These are phyloP conservation scores for Urocolius indicus DNA, from an alignment of 2,113 vertebrate genomes.

Conservation along the genomic window DNA sequence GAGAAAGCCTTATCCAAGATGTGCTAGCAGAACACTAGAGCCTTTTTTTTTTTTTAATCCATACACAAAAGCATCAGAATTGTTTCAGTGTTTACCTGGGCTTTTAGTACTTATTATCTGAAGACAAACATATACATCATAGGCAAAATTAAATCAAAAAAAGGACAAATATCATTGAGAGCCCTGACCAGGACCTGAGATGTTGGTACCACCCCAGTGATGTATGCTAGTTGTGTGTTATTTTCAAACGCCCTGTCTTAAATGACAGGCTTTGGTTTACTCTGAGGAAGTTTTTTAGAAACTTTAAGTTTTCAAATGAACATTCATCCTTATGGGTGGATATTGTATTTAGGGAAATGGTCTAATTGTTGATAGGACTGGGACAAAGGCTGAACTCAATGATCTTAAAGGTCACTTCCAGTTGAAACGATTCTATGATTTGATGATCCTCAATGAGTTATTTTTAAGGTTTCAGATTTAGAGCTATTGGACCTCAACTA, in stretches of 20 bases:
- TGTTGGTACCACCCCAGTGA: background rate
- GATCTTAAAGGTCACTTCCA: too few relatives aligned
- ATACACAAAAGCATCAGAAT: fast-evolving
- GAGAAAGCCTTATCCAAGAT: background rate
- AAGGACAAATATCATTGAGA: background rate
- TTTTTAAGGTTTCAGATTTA: background rate
- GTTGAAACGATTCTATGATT: too few relatives aligned
- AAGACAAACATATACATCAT: background rate
- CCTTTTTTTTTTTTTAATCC: background rate
- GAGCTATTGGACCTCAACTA: background rate
- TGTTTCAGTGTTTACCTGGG: background rate
- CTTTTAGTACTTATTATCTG: background rate
- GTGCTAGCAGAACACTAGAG: background rate
- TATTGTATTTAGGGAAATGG: too few relatives aligned
- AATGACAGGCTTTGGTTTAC: background rate
- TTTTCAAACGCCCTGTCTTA: background rate
- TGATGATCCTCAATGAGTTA: background rate
- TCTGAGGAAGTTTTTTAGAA: background rate
- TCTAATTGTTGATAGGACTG: too few relatives aligned
- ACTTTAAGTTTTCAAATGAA: background rate
- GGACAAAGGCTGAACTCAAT: too few relatives aligned
- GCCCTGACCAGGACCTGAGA: background rate
- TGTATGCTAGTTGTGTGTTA: background rate
- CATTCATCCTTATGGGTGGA: background rate
- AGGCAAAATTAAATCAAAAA: background rate